Percentiles rank a stretch among this genome's conserved stretches.
phyloP scores from a whole-genome alignment of 2,797 vertebrate species.

The Gallinago stenura region DNA sequence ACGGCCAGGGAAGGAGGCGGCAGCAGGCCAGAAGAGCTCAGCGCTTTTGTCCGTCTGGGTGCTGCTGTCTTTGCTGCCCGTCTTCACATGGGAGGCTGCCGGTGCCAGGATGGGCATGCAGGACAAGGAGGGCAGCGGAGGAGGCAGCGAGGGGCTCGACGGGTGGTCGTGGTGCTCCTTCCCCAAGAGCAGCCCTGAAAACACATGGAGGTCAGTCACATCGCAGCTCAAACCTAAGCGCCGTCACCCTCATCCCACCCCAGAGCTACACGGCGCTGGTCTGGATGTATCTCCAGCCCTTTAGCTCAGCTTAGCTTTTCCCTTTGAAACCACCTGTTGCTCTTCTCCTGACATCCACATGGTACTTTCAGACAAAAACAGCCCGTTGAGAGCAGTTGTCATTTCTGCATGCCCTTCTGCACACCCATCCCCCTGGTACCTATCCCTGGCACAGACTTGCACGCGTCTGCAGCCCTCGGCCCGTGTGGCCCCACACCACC shows the following conservation, averaged over 20 bases:
- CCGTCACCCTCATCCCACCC: rapidly evolving
- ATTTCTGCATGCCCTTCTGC: background rate
- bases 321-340: background rate
- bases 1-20: conserved; percentile 76
- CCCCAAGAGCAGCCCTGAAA: conserved; percentile 79
- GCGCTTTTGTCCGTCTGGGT: conserved; percentile 84
- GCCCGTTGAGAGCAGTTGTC: background rate
- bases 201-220: background rate
- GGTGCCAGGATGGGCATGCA: conserved; percentile 31
- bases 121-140: conserved; percentile 38
- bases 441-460: rapidly evolving
- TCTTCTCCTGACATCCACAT: background rate
- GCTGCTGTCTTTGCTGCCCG: conserved; percentile 86
- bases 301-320: background rate
- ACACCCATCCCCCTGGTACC: background rate
- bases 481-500: rapidly evolving
- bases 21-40: conserved; percentile 81
- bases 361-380: background rate
- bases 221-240: rapidly evolving
- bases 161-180: conserved; percentile 78
- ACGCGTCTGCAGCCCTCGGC: rapidly evolving
- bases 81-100: conserved; percentile 77
- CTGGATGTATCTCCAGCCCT: background rate
- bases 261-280: background rate
- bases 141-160: conserved; percentile 12